Evolutionary conservation across 2,113 vertebrate species (phyloP), one percentile per base, ranked within the genome.

Genomic region (Hepsetus odoe): DNA sequence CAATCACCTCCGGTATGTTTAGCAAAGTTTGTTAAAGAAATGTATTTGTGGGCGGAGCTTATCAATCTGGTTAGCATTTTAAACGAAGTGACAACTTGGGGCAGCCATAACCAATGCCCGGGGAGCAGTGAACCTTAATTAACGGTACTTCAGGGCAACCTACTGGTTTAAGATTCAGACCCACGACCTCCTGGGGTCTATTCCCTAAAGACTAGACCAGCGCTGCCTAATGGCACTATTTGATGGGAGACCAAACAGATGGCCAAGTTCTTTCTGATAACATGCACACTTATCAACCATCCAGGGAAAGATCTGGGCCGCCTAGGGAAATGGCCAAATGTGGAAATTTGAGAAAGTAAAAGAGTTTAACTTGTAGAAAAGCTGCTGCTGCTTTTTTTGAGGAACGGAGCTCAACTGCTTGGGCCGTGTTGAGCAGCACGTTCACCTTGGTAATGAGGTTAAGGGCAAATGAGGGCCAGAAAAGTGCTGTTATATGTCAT

Each of bases 291-390:
- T 30, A 59, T 59, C 28, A 20, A 42, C 13, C 35, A 22, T 56
- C 4, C 18, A 55, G 51, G 30, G 10, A 18, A 30, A 40, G 20
- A n/a, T 64, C 11, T 2, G 20, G 58, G 28, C 40, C 22, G 14
- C 26, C 42, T 20, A n/a, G 56, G 72, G 51, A 44, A 33, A 33
- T 24, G n/a, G 72, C 58, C 20, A 64, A 18, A n/a, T 56, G 51
- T 72, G 55, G 35, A 7, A 28, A 32, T 42, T 11, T 20, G 55
- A 14, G 18, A 35, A 46, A 12, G 38, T 13, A 59, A 59, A 59
- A 30, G 16, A n/a, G 28, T 8, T 30, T 6, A 59, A 24, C 53
- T 24, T n/a, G n/a, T n/a, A n/a, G n/a, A n/a, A n/a, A n/a, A n/a
- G n/a, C n/a, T n/a, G n/a, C 24, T 26, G 53, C 53, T 56, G n/a